phyloP scores from a whole-genome alignment of 2,888 invertebrate genomes.

The Xanthostigma xanthostigma region DNA sequence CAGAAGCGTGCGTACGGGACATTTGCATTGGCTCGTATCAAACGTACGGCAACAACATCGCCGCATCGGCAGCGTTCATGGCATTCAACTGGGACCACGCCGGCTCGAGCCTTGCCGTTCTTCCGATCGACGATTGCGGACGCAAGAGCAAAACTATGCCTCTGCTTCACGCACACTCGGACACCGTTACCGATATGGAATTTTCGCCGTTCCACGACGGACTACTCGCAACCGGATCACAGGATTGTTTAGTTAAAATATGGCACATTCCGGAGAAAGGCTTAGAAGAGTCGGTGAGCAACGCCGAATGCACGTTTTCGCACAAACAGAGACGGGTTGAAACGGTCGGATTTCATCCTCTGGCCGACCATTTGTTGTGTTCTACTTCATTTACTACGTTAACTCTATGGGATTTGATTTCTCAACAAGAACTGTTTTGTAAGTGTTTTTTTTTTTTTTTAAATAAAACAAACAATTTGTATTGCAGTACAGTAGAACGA shows the following conservation, averaged over 20 bases:
- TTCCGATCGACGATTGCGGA: slow-evolving; percentile 78
- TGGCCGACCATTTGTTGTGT: slow-evolving; percentile 77
- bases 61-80: slow-evolving; percentile 84
- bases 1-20: slow-evolving; percentile 77
- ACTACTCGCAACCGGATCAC: slow-evolving; percentile 76
- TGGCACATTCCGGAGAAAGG: slow-evolving; percentile 81
- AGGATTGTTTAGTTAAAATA: slow-evolving; percentile 76
- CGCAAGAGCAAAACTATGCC: slow-evolving; percentile 82
- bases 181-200: slow-evolving; percentile 86
- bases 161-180: slow-evolving; percentile 69
- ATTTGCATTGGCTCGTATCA: slow-evolving; percentile 85
- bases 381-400: slow-evolving; percentile 70
- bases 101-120: slow-evolving; percentile 77
- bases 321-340: slow-evolving; percentile 77
- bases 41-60: slow-evolving; percentile 89
- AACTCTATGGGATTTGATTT: slow-evolving; percentile 73
- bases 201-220: slow-evolving; percentile 95
- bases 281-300: slow-evolving; percentile 57
- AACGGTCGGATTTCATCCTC: slow-evolving; percentile 82
- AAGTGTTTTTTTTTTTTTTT: slow-evolving; percentile 24
- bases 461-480: too few species aligned
- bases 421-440: slow-evolving; percentile 68
- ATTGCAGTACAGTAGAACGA: too few species aligned
- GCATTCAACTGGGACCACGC: slow-evolving; percentile 92
- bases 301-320: slow-evolving; percentile 66